These are phyloP conservation scores for Micromesistius poutassou DNA, from an alignment of 2,797 vertebrate genomes.

Conservation along the genomic window DNA sequence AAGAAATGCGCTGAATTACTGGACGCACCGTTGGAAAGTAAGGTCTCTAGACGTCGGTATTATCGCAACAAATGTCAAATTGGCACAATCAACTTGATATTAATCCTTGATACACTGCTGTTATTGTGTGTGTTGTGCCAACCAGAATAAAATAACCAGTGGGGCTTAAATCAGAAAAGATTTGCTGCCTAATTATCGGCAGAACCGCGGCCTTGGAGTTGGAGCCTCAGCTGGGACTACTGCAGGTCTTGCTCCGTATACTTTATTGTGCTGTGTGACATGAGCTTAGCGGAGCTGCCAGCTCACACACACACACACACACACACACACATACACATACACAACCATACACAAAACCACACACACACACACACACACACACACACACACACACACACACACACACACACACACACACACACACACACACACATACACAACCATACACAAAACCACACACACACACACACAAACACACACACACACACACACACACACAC, in stretches of 20 bases:
- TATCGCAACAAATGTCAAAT: conserved; percentile 32
- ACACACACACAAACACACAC: not conserved
- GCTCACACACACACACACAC: conserved; percentile 3
- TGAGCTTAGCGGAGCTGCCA: conserved; percentile 54
- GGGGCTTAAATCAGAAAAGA: conserved; percentile 43
- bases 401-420: too few relatives aligned
- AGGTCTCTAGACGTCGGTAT: conserved; percentile 21
- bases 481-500: not conserved
- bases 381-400: too few relatives aligned
- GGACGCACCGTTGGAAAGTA: conserved; percentile 25
- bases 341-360: too few relatives aligned
- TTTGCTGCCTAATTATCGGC: conserved; percentile 38
- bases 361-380: too few relatives aligned
- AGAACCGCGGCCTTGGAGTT: conserved; percentile 40
- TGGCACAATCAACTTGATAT: conserved; percentile 26
- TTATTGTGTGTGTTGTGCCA: conserved; percentile 36
- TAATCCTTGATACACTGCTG: conserved; percentile 15
- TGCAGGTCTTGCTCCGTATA: conserved; percentile 46
- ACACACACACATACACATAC: not conserved
- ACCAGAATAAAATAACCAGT: conserved; percentile 45
- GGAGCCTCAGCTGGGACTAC: conserved; percentile 49
- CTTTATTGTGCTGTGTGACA: conserved; percentile 47
- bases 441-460: too few relatives aligned
- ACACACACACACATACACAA: too few relatives aligned
- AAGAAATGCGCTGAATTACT: conserved; percentile 15